Evolutionary conservation across 1,140 invertebrate species (phyloP), one percentile per base, ranked within the genome.

Genomic region (Acromyrmex charruanus): DNA sequence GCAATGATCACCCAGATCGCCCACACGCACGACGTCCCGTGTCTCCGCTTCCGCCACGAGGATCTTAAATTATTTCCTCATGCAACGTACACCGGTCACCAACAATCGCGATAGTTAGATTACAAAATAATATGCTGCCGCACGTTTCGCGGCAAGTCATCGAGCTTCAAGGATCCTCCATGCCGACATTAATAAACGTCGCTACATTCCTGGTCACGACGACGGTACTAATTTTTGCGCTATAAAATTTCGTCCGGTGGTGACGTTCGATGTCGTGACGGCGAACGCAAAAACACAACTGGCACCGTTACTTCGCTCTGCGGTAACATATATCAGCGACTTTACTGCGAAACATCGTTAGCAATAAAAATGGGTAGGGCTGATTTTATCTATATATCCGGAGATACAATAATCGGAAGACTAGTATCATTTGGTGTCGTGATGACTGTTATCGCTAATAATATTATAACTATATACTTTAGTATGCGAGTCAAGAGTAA

Each of bases 181-280:
- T 44, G 14, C 1, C 28, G 31, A n/a, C 66, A 59, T 55, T 89
- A 74, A 89, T 89, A 61, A 89, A 69, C 18, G 28, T n/a, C 21
- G 12, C 18, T 28, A 49, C 65, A 21, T 28, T 69, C 75, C n/a
- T 28, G 14, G 21, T 79, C 74, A 44, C 61, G 31, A 21, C 55
- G 44, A 53, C 35, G 21, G 18, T 68, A 10, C 6, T 31, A 66
- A 79, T 49, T 79, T 31, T 49, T 18, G 55, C 16, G 18, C 21
- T 28, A 18, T n/a, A 63, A n/a, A 39, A 65, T 44, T 44, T 63
- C 14, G 18, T 12, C 18, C 10, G 6, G 0, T 2, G 18, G 5
- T 14, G 72, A 58, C 31, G 5, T 25, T 59, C 35, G 14, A 75
- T 44, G n/a, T 75, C 55, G 31, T 39, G 3, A 39, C 55, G 14